These are phyloP conservation scores for Ceratosolen solmsi DNA, from an alignment of 1,140 invertebrate species.

Conservation along the genomic window DNA sequence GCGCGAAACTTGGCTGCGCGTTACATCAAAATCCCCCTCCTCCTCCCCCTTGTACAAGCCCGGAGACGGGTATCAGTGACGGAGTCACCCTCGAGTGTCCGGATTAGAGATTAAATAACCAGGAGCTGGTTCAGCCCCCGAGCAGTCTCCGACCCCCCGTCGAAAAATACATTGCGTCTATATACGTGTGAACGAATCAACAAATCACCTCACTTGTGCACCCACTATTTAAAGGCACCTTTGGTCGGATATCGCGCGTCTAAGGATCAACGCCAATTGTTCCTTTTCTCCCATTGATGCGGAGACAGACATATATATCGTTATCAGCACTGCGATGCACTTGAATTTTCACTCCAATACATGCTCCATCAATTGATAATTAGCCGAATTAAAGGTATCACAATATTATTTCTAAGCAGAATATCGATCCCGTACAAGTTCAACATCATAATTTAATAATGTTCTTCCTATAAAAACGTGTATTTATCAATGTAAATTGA, in stretches of 20 bases:
- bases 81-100: slow-evolving; percentile 65
- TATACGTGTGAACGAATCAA: slow-evolving; percentile 49
- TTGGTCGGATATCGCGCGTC: not conserved
- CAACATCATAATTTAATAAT: no score
- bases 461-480: no score
- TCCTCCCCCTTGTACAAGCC: not conserved
- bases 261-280: not conserved
- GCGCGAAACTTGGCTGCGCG: slow-evolving; percentile 24
- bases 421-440: no score
- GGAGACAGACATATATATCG: not conserved
- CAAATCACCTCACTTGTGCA: slow-evolving; percentile 48
- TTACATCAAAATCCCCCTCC: not conserved
- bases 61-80: slow-evolving; percentile 5
- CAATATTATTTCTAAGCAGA: no score
- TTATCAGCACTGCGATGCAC: not conserved
- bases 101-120: slow-evolving; percentile 71
- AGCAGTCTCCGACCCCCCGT: not conserved
- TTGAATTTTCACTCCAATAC: no score
- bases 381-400: no score
- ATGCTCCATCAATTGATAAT: not conserved
- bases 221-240: slow-evolving; percentile 37
- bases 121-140: slow-evolving; percentile 47
- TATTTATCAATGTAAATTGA: no score
- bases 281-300: not conserved
- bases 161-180: not conserved